Conservation (phyloP, 2,797 vertebrate genomes). For the Loriculus beryllinus region DNA sequence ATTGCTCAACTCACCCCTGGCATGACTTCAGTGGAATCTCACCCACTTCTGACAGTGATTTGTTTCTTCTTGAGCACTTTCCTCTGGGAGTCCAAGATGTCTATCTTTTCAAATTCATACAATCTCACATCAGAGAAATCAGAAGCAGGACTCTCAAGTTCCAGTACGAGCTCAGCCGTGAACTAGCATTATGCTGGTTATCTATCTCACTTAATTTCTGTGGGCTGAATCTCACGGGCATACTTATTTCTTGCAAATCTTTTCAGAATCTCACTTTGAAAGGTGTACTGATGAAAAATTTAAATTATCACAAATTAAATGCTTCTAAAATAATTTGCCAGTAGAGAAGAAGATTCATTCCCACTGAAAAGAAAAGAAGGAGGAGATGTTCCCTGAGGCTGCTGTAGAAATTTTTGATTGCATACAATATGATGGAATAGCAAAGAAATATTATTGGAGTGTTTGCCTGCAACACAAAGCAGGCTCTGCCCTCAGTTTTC, state of each 20-base stretch:
- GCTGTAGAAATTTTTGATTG: background rate
- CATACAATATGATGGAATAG: background rate
- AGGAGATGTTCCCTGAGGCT: background rate
- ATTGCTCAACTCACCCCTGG: conserved; percentile 58
- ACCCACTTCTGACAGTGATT: conserved; percentile 52
- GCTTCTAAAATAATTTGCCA: conserved; percentile 54
- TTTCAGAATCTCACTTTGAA: conserved; percentile 42
- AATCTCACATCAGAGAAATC: conserved; percentile 47
- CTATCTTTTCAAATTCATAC: conserved; percentile 40
- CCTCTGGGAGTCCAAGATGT: conserved; percentile 56
- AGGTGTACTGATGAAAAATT: conserved; percentile 9
- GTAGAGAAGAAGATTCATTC: conserved; percentile 11
- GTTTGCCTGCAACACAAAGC: background rate
- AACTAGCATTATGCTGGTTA: conserved; percentile 6
- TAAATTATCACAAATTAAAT: conserved; percentile 37
- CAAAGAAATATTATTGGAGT: conserved; percentile 2
- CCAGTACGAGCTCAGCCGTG: conserved; percentile 31
- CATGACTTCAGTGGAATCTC: conserved; percentile 54
- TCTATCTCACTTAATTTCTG: conserved; percentile 35
- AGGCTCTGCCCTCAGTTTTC: background rate
- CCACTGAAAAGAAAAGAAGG: conserved; percentile 19
- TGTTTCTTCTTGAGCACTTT: conserved; percentile 51
- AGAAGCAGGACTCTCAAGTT: conserved; percentile 57
- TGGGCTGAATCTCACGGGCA: conserved; percentile 2
- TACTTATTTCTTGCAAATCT: conserved; percentile 37